These are phyloP conservation scores for Scomber colias DNA, from an alignment of 2,113 vertebrate species.

Conservation along the genomic window DNA sequence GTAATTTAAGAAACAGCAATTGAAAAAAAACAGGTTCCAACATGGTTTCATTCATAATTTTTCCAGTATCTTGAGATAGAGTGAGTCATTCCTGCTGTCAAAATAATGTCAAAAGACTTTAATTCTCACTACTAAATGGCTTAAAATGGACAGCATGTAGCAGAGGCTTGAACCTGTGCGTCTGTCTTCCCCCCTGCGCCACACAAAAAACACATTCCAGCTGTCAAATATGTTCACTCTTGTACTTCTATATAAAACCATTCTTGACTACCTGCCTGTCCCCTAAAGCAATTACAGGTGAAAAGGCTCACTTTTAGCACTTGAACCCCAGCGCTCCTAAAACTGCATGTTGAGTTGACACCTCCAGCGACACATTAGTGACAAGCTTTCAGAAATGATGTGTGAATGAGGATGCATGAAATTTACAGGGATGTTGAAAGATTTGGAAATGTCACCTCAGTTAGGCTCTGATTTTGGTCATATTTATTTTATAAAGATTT, in stretches of 20 bases:
- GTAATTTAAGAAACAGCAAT: constrained; percentile 3
- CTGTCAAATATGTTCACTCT: constrained; percentile 60
- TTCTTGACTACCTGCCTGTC: constrained; percentile 57
- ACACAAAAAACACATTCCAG: constrained; percentile 64
- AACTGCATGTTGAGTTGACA: constrained; percentile 45
- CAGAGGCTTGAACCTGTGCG: not conserved
- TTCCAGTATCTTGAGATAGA: not conserved
- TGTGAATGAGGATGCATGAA: not conserved
- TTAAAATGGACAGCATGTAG: constrained; percentile 21
- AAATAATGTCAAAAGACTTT: constrained; percentile 25
- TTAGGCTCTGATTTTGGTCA: not conserved
- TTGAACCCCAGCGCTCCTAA: constrained; percentile 21
- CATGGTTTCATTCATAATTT: not conserved
- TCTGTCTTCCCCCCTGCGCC: not conserved
- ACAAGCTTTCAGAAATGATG: constrained; percentile 25
- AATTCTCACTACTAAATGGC: constrained; percentile 4
- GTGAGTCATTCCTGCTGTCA: not conserved
- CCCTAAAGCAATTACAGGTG: constrained; percentile 59
- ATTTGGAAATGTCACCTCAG: constrained; percentile 26
- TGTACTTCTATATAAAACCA: constrained; percentile 48
- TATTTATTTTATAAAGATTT: no score
- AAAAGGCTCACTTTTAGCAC: constrained; percentile 42
- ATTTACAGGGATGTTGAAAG: constrained; percentile 10
- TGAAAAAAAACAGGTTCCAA: not conserved
- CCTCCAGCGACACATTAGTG: constrained; percentile 33